Conservation (phyloP, 2,797 vertebrate species). For the Gobio occitaniae region DNA sequence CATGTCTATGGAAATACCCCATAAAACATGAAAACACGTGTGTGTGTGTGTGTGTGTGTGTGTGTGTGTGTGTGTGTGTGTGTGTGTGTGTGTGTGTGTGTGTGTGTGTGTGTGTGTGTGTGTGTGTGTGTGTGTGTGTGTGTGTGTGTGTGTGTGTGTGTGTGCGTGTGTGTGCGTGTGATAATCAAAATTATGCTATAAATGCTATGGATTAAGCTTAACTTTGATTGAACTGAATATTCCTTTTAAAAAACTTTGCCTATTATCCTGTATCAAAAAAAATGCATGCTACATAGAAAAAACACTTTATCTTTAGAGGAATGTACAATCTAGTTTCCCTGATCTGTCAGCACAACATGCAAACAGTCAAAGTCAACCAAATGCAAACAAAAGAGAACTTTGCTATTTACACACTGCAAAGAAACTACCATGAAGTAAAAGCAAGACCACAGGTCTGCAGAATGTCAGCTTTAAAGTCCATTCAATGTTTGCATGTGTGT, state of each 20-base stretch:
- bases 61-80: no score
- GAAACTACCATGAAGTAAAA: constrained; percentile 80
- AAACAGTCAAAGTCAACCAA: constrained; percentile 67
- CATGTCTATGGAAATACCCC: no score
- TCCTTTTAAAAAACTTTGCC: background rate
- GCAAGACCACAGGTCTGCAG: constrained; percentile 46
- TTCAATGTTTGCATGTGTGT: constrained; percentile 56
- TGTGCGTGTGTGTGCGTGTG: background rate
- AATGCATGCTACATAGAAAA: background rate
- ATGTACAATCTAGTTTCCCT: constrained; percentile 34
- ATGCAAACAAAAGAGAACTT: constrained; percentile 77
- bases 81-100: no score
- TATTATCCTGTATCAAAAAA: background rate
- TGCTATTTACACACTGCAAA: constrained; percentile 70
- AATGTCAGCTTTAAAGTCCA: constrained; percentile 59
- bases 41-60: no score
- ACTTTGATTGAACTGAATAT: background rate
- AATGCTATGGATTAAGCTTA: background rate
- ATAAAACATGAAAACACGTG: no score
- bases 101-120: no score
- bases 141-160: no score
- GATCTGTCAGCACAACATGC: constrained; percentile 67
- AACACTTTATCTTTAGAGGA: background rate
- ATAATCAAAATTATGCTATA: background rate
- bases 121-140: no score